These are phyloP conservation scores for Drosophila gunungcola DNA, from an alignment of 1,140 invertebrate genomes.

Conservation along the genomic window DNA sequence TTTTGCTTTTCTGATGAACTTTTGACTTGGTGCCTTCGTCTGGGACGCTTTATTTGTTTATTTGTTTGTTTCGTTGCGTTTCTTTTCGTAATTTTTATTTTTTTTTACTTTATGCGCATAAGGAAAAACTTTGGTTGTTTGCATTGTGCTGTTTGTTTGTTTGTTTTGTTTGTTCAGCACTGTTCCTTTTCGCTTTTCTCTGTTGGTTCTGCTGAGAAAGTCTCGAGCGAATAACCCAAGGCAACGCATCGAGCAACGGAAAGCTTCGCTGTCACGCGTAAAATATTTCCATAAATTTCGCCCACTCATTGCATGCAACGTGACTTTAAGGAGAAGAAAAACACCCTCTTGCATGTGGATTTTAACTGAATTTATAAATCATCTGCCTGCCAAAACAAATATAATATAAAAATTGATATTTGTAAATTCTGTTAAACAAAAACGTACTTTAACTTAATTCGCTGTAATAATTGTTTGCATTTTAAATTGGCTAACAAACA, in stretches of 20 bases:
- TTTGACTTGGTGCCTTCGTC: constrained; percentile 34
- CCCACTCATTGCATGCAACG: constrained; percentile 65
- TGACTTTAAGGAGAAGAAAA: constrained; percentile 53
- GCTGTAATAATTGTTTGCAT: not conserved
- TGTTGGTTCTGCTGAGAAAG: constrained; percentile 69
- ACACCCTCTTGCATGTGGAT: not conserved
- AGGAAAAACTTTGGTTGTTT: constrained; percentile 56
- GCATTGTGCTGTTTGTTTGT: constrained; percentile 52
- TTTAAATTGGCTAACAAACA: not conserved
- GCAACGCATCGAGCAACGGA: constrained; percentile 60
- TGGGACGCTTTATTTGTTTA: constrained; percentile 49
- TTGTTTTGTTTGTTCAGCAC: constrained; percentile 64
- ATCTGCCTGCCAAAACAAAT: not conserved
- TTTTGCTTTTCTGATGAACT: constrained; percentile 50
- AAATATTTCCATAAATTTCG: constrained; percentile 75
- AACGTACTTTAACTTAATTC: not conserved
- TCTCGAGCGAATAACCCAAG: constrained; percentile 55
- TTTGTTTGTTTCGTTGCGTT: constrained; percentile 49
- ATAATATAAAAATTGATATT: not conserved
- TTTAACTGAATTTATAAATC: not conserved
- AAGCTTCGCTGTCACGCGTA: constrained; percentile 71
- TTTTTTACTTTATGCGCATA: constrained; percentile 32
- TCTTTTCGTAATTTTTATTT: constrained; percentile 13
- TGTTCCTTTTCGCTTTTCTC: constrained; percentile 53
- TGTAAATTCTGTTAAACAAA: too few species aligned